These are phyloP conservation scores for Leiothrix lutea DNA, from an alignment of 2,113 vertebrate species.

Conservation along the genomic window DNA sequence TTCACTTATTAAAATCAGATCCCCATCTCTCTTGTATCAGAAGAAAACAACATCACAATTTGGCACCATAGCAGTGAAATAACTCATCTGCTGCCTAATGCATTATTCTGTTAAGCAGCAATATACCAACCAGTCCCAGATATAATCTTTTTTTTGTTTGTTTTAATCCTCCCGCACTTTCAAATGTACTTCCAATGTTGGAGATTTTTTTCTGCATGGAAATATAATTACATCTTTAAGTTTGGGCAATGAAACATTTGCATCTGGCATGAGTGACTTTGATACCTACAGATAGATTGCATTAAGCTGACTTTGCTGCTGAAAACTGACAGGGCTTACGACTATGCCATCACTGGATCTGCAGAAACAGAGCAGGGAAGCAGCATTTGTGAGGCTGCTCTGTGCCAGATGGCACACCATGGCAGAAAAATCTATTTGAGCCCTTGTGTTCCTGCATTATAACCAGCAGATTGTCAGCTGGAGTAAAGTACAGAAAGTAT, in stretches of 20 bases:
- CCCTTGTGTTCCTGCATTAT: slow-evolving; percentile 45
- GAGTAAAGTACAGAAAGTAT: slow-evolving; percentile 25
- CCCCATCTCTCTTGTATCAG: background rate
- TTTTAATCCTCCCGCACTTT: background rate
- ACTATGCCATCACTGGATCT: slow-evolving; percentile 4
- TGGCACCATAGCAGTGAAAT: background rate
- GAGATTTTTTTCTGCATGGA: background rate
- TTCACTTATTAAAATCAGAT: background rate
- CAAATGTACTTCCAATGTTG: background rate
- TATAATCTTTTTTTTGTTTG: background rate
- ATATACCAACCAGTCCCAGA: background rate
- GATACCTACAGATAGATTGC: slow-evolving; percentile 7
- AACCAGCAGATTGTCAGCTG: slow-evolving; percentile 39
- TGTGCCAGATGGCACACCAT: slow-evolving; percentile 36
- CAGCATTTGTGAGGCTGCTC: slow-evolving; percentile 31
- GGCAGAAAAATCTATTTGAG: slow-evolving; percentile 55
- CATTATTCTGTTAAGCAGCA: background rate
- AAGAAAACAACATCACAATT: background rate
- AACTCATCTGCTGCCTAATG: background rate
- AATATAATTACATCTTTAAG: slow-evolving; percentile 11
- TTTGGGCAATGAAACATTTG: background rate
- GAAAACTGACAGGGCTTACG: slow-evolving; percentile 28
- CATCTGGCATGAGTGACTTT: background rate
- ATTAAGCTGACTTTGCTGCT: slow-evolving; percentile 25
- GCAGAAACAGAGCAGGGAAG: slow-evolving; percentile 29